These are phyloP conservation scores for Clarias fuscus DNA, from an alignment of 2,797 vertebrate species.

Conservation along the genomic window DNA sequence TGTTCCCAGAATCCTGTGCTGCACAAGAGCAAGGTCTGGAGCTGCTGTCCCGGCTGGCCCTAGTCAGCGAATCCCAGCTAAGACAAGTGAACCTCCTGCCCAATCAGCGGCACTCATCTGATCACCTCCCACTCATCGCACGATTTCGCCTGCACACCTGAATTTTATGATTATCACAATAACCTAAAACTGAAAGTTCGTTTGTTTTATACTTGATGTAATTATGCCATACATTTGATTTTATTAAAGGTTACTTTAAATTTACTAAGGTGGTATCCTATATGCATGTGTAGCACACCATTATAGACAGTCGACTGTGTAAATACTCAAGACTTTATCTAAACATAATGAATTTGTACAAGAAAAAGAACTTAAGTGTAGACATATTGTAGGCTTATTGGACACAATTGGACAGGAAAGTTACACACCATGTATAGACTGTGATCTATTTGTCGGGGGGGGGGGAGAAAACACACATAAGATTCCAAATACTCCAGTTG, in stretches of 20 bases:
- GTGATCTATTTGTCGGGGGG: too few relatives aligned
- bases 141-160: slow-evolving; percentile 81
- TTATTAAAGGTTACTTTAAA: neutral
- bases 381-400: too few relatives aligned
- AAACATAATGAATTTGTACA: neutral
- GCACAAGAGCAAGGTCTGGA: slow-evolving; percentile 75
- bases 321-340: too few relatives aligned
- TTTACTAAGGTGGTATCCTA: neutral
- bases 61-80: slow-evolving; percentile 84
- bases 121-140: slow-evolving; percentile 89
- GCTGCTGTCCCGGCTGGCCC: slow-evolving; percentile 83
- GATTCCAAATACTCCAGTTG: too few relatives aligned
- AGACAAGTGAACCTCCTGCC: slow-evolving; percentile 84
- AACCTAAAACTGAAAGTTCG: neutral
- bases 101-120: slow-evolving; percentile 86
- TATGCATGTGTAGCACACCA: neutral
- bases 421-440: too few relatives aligned
- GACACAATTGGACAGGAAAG: too few relatives aligned
- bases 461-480: too few relatives aligned
- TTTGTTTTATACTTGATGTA: neutral
- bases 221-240: neutral
- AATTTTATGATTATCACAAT: neutral
- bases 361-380: neutral
- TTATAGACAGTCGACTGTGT: neutral
- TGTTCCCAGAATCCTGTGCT: slow-evolving; percentile 63